phyloP scores from a whole-genome alignment of 2,888 invertebrate species.

The Nesidiocoris tenuis region DNA sequence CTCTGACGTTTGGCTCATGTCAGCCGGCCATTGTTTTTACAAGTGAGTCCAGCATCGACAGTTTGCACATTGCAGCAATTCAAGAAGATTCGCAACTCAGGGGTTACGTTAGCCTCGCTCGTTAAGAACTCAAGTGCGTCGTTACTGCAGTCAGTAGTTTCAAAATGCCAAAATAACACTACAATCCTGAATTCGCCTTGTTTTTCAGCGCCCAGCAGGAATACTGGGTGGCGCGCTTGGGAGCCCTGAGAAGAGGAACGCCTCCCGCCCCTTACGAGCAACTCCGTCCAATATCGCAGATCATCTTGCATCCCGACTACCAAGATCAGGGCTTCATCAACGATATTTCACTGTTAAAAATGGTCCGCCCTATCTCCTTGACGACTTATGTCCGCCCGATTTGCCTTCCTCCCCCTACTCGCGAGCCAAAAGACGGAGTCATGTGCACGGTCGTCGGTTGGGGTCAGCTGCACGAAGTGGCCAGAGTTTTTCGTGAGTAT shows the following conservation, averaged over 20 bases:
- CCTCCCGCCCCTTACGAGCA: slow-evolving; percentile 76
- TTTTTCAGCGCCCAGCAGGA: slow-evolving; percentile 68
- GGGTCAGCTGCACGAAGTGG: slow-evolving; percentile 78
- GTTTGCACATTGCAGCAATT: too few relatives aligned
- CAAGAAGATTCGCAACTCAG: too few relatives aligned
- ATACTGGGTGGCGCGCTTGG: slow-evolving; percentile 78
- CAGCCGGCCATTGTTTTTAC: slow-evolving; percentile 80
- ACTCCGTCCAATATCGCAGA: slow-evolving; percentile 63
- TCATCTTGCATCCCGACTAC: slow-evolving; percentile 72
- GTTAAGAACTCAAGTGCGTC: too few relatives aligned
- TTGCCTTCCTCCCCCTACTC: slow-evolving; percentile 64
- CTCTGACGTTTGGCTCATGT: slow-evolving; percentile 70
- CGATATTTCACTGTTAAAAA: slow-evolving; percentile 70
- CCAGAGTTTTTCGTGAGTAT: slow-evolving; percentile 74
- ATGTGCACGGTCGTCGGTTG: slow-evolving; percentile 78
- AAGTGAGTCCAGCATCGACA: slow-evolving; percentile 66
- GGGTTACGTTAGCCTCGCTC: too few relatives aligned
- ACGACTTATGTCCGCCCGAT: slow-evolving; percentile 67
- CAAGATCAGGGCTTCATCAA: slow-evolving; percentile 74
- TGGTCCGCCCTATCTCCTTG: slow-evolving; percentile 60
- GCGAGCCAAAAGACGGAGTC: slow-evolving; percentile 59
- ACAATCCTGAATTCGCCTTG: too few relatives aligned
- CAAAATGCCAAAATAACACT: too few relatives aligned
- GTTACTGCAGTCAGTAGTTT: too few relatives aligned
- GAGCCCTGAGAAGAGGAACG: slow-evolving; percentile 70